Evolutionary conservation across 2,113 vertebrate species (phyloP), one percentile per base, ranked within the genome.

Genomic region (Hiodon alosoides): DNA sequence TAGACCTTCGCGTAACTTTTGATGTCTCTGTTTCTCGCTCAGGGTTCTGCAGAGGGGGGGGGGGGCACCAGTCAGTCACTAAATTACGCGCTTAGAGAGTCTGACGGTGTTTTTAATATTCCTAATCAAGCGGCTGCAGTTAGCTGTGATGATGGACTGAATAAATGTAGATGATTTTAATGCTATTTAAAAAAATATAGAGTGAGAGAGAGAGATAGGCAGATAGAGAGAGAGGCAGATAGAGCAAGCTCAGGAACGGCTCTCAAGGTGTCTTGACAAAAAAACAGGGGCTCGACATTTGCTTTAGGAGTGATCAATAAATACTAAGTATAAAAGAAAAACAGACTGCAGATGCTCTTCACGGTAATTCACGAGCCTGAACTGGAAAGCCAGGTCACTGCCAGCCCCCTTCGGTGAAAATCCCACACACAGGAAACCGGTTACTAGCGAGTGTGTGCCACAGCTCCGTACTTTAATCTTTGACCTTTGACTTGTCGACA

Each of bases 381-480:
- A 91, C 90, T 91, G 86, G 80, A 88, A 72, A 87, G 87, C 85
- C 87, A 81, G 86, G 86, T 85, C 81, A 89, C 90, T 92, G 88
- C 81, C 83, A 86, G 84, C 79, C 89, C 89, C 88, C 90, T 92
- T 91, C 90, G 87, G 90, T 80, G 91, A 94, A 90, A 89, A 90
- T 92, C 89, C 92, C 87, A 85, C 85, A 88, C 87, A 90, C 87
- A 90, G 88, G 87, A 84, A 85, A 85, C 86, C 79, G 69, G 83
- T 86, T 87, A 85, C 86, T 90, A 85, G 86, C 89, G 85, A 88
- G 87, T 87, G 79, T 82, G 85, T 85, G 84, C 89, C 91, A 93
- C 92, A 95, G 96, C 86, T 89, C 90, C 90, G 94, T 93, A 95
- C 95, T 98, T 97, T 95, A 91, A 94, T 95, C 93, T 95, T 83